phyloP scores from a whole-genome alignment of 2,113 vertebrate genomes.

The Plotosus lineatus region DNA sequence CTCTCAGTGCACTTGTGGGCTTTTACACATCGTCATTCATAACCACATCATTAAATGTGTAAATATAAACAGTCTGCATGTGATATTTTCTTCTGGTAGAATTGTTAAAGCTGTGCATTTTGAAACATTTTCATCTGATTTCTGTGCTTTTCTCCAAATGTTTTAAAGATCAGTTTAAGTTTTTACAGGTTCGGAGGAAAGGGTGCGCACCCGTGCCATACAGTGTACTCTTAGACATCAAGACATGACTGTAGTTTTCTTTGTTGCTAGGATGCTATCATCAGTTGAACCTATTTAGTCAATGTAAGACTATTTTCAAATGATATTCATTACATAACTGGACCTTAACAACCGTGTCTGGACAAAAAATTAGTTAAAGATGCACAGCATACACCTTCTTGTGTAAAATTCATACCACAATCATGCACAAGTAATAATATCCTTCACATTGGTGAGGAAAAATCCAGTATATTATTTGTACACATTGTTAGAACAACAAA shows the following conservation, averaged over 20 bases:
- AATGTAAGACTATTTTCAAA: background rate
- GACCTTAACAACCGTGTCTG: background rate
- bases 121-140: background rate
- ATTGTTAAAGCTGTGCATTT: background rate
- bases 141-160: background rate
- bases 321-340: background rate
- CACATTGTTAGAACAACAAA: background rate
- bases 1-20: background rate
- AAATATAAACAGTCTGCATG: background rate
- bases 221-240: background rate
- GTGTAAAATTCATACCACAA: background rate
- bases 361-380: background rate
- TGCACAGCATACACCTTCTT: background rate
- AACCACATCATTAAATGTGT: background rate
- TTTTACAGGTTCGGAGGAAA: background rate
- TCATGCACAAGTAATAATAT: background rate
- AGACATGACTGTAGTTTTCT: background rate
- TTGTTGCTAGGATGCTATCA: background rate
- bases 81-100: background rate
- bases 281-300: background rate
- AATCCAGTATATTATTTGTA: background rate
- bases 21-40: background rate
- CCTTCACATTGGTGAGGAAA: background rate
- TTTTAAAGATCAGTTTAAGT: background rate
- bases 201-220: background rate